A percentile compares a stretch with the other conserved stretches of the same genome.
phyloP scores from a whole-genome alignment of 2,113 vertebrate genomes.

The Ranitomeya variabilis region DNA sequence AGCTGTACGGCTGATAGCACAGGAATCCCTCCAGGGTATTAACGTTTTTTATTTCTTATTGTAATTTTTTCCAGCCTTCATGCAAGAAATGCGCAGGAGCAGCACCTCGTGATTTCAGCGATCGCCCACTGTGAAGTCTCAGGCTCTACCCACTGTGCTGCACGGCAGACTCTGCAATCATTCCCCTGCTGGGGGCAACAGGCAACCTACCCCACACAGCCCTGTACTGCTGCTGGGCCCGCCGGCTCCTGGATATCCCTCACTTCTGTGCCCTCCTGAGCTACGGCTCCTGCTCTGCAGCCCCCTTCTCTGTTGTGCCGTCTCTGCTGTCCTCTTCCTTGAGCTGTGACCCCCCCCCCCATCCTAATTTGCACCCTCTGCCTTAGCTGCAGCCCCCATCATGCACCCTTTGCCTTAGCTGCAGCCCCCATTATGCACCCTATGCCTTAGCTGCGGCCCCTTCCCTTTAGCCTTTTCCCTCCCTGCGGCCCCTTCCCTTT shows the following conservation, averaged over 20 bases:
- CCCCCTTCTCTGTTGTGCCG: background rate
- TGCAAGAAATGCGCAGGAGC: constrained; percentile 86
- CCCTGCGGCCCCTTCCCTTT: too few species aligned
- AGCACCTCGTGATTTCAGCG: constrained; percentile 67
- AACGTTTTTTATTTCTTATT: too few species aligned
- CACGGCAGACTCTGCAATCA: constrained; percentile 20
- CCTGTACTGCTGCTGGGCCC: constrained; percentile 6
- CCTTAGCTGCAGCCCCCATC: background rate
- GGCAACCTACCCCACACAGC: background rate
- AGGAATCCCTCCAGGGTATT: too few species aligned
- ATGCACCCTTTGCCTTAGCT: background rate
- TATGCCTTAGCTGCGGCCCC: background rate
- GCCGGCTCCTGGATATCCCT: background rate
- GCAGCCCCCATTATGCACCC: background rate
- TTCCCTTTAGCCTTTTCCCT: background rate
- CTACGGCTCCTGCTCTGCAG: too few species aligned
- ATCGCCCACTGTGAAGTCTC: constrained; percentile 3
- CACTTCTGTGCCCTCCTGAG: background rate
- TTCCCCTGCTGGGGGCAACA: background rate
- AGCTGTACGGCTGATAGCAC: too few species aligned
- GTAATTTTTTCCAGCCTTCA: constrained; percentile 73
- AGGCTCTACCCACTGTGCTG: constrained; percentile 46
- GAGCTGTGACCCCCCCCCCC: background rate
- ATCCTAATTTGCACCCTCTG: background rate
- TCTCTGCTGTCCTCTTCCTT: background rate